Base-by-base conservation (phyloP, 2,888 invertebrate genomes). In the Dioctria rufipes region DNA sequence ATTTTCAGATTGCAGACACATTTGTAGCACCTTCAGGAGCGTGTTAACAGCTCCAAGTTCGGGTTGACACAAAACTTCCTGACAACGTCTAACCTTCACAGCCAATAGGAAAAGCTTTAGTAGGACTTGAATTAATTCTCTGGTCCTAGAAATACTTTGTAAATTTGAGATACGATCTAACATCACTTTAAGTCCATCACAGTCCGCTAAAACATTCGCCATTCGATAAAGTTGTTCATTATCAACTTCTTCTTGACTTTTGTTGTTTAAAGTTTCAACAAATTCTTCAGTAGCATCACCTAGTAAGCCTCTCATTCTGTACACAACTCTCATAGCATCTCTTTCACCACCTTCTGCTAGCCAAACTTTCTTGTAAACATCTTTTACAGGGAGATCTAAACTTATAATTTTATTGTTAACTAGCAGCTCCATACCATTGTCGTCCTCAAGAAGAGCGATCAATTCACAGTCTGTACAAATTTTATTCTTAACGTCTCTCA, bases 261-360 rank as follows among this genome's bases (percentile, higher is more conserved):
- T 97, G 86, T 94, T 94, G 83, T 95, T 96, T 51, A 99, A 91
- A 1, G 96, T 96, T 90, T 99, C 98, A 9, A 99, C 96, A 88
- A 99, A 99, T 90, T 99, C 99, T 88, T 99, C 99, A 0, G 99
- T 99, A 0, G 99, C 99, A 89, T 99, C 99, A 2, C 99, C 99
- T 6, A 99, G 92, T 80, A 99, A 90, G 0, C 99, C 99, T 81
- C 99, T 92, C 98, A 99, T 99, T 67, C 99, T 93, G 89, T 99
- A 99, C 49, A 99, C 95, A 6, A 99, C 95, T 9, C 98, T 92
- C 99, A 99, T 99, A 0, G 98, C 96, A 87, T 98, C 98, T 63
- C 95, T 95, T 86, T 97, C 96, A 51, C 96, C 95, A 37, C 96
- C 95, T 85, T 96, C 96, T 3, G 95, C 93, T 46, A 96, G 91